Base-by-base conservation (phyloP, 2,888 invertebrate species). In the Hydraecia micacea region DNA sequence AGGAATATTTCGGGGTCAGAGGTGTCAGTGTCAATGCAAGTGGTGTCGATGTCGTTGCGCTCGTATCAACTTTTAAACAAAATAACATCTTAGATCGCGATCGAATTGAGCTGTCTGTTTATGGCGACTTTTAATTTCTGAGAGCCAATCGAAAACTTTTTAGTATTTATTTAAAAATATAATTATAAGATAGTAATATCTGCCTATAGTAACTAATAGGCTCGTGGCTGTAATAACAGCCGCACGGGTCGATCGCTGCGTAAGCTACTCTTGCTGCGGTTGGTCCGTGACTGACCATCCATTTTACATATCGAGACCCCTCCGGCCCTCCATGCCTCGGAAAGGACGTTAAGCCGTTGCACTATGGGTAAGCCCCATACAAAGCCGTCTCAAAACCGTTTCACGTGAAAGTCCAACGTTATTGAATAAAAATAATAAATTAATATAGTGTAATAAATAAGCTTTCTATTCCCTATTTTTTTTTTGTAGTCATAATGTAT, bases 1-100 rank as follows among this genome's bases (percentile, higher is more conserved):
- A 60, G 36, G 18, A 49, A 62, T 46, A 49, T 42, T 79, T 68
- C 9, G 60, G 55, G 80, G 73, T 80, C 85, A 76, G 46, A 69
- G 58, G 42, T 75, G 62, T 75, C 72, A 72, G 32, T 52, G 15
- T 65, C 62, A 42, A 49, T 75, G 75, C 65, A 52, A 84, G 15
- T 21, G 46, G 39, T 49, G 36, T 73, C 67, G 21, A 18, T 15
- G 18, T 39, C n/a, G n/a, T n/a, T n/a, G n/a, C n/a, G 28, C 62
- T 52, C 55, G 39, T 52, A 69, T 39, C 63, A 65, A 58, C 70
- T 49, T 58, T 18, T 65, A 42, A 49, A n/a, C n/a, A n/a, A 80
- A 49, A 66, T 72, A 72, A 75, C n/a, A 46, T 79, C 67, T 67
- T 42, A 73, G n/a, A 62, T 55, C 36, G 25, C 36, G 21, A 8